These are phyloP conservation scores for Drosophila atroscutellata DNA, from an alignment of 2,888 invertebrate genomes.

Conservation along the genomic window DNA sequence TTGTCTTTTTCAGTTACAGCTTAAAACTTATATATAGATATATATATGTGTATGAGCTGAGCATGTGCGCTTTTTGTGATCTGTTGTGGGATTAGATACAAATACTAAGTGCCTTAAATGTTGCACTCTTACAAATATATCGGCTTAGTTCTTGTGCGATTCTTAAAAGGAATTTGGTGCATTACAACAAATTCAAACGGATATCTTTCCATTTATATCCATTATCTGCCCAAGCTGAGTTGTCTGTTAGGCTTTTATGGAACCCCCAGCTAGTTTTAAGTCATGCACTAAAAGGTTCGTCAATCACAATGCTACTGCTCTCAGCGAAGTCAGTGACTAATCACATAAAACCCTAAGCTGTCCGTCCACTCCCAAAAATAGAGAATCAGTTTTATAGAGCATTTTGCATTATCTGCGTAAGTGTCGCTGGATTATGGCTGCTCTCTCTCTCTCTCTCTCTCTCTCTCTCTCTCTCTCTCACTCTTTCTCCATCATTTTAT, in stretches of 20 bases:
- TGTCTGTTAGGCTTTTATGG: not conserved
- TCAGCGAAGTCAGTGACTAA: not conserved
- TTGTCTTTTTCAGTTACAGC: conserved; percentile 38
- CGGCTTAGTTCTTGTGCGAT: not conserved
- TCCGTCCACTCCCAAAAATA: not conserved
- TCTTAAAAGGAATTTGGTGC: not conserved
- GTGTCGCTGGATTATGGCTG: conserved; percentile 33
- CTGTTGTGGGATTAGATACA: conserved; percentile 6
- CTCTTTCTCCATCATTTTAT: conserved; percentile 2
- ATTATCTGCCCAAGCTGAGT: not conserved
- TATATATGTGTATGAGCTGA: not conserved
- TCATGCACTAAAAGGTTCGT: conserved; percentile 4
- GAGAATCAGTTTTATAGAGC: conserved; percentile 36
- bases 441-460: conserved; percentile 12
- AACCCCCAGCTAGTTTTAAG: not conserved
- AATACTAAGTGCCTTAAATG: not conserved
- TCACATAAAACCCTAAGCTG: not conserved
- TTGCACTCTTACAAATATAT: not conserved
- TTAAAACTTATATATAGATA: not conserved
- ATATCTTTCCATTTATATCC: not conserved
- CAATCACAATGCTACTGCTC: conserved; percentile 6
- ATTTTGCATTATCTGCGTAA: conserved; percentile 35
- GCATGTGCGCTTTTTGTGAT: conserved; percentile 9
- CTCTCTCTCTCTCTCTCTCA: conserved; percentile 12
- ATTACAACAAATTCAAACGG: not conserved